Conservation (phyloP, 2,888 invertebrate genomes). For the Drosophila borealis region DNA sequence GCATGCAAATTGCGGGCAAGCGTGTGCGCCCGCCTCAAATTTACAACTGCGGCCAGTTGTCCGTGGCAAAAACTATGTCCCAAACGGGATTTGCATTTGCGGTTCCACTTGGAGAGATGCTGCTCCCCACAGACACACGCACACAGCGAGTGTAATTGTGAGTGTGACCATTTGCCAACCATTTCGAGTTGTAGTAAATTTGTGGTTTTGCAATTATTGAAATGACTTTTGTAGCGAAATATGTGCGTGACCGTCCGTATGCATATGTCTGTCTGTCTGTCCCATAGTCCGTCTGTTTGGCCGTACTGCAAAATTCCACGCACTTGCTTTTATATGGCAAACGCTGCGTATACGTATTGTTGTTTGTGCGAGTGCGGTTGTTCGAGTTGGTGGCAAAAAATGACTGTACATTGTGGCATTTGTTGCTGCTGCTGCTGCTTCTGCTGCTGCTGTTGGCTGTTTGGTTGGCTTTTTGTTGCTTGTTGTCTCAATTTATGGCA, state of each 20-base stretch:
- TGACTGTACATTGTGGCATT: slow-evolving; percentile 76
- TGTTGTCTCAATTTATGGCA: slow-evolving; percentile 81
- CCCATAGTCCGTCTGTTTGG: slow-evolving; percentile 7
- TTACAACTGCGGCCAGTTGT: slow-evolving; percentile 58
- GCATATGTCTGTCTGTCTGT: slow-evolving; percentile 7
- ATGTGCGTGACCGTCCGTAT: slow-evolving; percentile 51
- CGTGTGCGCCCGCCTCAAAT: slow-evolving; percentile 43
- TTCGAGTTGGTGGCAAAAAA: slow-evolving; percentile 71
- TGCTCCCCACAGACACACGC: too few species aligned
- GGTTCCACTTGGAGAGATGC: slow-evolving; percentile 52
- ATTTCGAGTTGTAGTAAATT: slow-evolving; percentile 82
- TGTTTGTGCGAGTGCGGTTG: slow-evolving; percentile 34
- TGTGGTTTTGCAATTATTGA: slow-evolving; percentile 84
- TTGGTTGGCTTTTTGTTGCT: slow-evolving; percentile 71
- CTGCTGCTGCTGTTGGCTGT: slow-evolving; percentile 19
- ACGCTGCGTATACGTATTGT: slow-evolving; percentile 26
- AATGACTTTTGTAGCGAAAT: slow-evolving; percentile 78
- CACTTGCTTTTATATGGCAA: slow-evolving; percentile 47
- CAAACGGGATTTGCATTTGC: slow-evolving; percentile 75
- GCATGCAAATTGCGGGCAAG: slow-evolving; percentile 72
- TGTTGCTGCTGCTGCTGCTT: slow-evolving; percentile 40
- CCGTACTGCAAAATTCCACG: slow-evolving; percentile 68
- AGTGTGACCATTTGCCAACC: slow-evolving; percentile 63
- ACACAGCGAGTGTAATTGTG: slow-evolving; percentile 21
- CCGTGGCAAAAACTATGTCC: slow-evolving; percentile 57